Base-by-base conservation (phyloP, 2,113 vertebrate species). In the Rhizomys pruinosus region DNA sequence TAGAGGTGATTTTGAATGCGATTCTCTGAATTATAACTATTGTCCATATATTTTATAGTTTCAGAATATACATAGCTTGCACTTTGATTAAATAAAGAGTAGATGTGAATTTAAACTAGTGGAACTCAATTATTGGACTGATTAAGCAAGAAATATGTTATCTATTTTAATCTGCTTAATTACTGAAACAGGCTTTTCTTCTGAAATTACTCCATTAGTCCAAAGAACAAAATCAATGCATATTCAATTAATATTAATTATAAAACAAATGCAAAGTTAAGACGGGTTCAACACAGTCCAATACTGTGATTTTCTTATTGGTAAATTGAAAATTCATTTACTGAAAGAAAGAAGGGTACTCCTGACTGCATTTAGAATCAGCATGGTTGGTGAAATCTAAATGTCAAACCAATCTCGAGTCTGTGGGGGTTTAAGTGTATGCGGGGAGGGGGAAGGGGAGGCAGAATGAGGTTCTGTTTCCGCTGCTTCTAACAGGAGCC, bases 81-180 rank as follows among this genome's bases (percentile, higher is more conserved):
- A 86, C 71, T 87, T 94, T 90, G 94, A 95, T 95, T 94, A 93
- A 95, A 93, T 69, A 69, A 23, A 52, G 82, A 92, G n/a, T 69
- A 90, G 96, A 95, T 92, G 78, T 8, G 76, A 92, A 89, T 96
- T 96, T 96, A 95, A 96, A 95, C 66, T 68, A 92, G 94, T 76
- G 71, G 92, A 90, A 95, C 90, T 96, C 92, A 92, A 96, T 97
- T 96, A 97, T 92, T 94, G 96, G 89, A 95, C 96, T 94, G 88
- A 96, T 97, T 96, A 96, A 94, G 91, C 90, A 95, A 94, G 94
- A 96, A 97, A 90, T 91, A 89, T 86, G 90, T 86, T 93, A 95
- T 97, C 93, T 95, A 89, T 96, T 96, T 95, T 96, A 96, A 97
- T 97, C 93, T 89, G 82, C 90, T 91, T 97, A 96, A 94, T 95